These are phyloP conservation scores for Pseudonaja textilis DNA, from an alignment of 2,113 vertebrate genomes.

Conservation along the genomic window DNA sequence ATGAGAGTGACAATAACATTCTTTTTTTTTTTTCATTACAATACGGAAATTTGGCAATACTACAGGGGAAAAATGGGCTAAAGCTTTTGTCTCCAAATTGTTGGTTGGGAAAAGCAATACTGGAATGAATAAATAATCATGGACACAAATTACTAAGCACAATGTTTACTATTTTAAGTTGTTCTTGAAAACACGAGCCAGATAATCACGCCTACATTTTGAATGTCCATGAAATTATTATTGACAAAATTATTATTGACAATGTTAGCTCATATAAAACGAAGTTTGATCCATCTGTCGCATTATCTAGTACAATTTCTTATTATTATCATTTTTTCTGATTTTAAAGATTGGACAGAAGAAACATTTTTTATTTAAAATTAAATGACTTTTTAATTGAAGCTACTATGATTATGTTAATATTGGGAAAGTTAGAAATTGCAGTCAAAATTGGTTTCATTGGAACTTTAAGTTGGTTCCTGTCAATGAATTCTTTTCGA, in stretches of 20 bases:
- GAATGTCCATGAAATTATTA: not conserved
- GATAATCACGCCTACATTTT: not conserved
- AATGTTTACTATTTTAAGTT: not conserved
- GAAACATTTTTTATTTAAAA: not conserved
- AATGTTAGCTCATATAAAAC: not conserved
- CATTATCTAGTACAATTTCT: not conserved
- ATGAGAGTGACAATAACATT: slow-evolving; percentile 55
- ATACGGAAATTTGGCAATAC: slow-evolving; percentile 33
- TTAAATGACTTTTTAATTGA: not conserved
- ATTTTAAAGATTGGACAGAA: not conserved
- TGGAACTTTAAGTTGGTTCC: not conserved
- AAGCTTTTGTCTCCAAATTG: not conserved
- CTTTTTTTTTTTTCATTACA: slow-evolving; percentile 48
- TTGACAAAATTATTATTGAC: slow-evolving; percentile 4
- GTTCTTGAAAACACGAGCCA: not conserved
- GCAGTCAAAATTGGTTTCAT: not conserved
- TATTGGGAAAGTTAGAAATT: too few species aligned
- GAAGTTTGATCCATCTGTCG: not conserved
- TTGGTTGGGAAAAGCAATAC: slow-evolving; percentile 5
- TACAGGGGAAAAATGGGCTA: not conserved
- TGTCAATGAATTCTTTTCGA: not conserved
- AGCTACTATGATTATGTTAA: not conserved
- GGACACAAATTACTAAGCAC: slow-evolving; percentile 13
- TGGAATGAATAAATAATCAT: slow-evolving; percentile 6
- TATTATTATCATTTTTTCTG: not conserved